These are phyloP conservation scores for Leuciscus idus DNA, from an alignment of 2,113 vertebrate genomes.

Conservation along the genomic window DNA sequence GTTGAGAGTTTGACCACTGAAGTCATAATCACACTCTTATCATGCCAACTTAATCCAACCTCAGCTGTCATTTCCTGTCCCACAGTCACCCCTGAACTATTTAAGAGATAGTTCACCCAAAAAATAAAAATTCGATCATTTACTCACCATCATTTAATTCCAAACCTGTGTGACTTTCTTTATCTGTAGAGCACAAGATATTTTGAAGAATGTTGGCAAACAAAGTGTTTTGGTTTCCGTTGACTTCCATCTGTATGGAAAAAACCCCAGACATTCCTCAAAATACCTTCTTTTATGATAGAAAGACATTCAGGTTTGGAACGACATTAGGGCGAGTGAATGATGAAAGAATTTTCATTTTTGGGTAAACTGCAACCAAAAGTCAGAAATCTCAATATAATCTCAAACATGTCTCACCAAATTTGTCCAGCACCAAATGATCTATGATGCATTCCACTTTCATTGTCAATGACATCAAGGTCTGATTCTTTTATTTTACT, in stretches of 20 bases:
- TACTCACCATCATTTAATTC: not conserved
- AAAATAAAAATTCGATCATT: not conserved
- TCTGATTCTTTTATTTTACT: not conserved
- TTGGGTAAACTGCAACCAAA: not conserved
- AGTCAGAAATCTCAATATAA: not conserved
- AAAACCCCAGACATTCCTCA: not conserved
- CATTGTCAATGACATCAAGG: too few species aligned
- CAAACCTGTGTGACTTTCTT: not conserved
- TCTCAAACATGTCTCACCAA: not conserved
- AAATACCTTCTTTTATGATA: not conserved
- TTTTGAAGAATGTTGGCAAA: not conserved
- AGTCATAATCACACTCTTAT: not conserved
- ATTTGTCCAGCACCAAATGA: not conserved
- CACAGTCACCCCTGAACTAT: not conserved
- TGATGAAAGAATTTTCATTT: not conserved
- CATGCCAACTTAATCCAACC: slow-evolving; percentile 10
- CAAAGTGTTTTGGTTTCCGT: not conserved
- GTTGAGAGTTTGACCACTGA: not conserved
- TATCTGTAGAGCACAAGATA: not conserved
- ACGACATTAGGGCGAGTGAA: not conserved
- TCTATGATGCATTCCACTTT: not conserved
- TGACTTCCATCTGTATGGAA: not conserved
- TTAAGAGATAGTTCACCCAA: not conserved
- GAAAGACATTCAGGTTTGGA: not conserved
- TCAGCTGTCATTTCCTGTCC: slow-evolving; percentile 6